These are phyloP conservation scores for Artemia sinica DNA, from an alignment of 2,888 invertebrate species.

Conservation along the genomic window DNA sequence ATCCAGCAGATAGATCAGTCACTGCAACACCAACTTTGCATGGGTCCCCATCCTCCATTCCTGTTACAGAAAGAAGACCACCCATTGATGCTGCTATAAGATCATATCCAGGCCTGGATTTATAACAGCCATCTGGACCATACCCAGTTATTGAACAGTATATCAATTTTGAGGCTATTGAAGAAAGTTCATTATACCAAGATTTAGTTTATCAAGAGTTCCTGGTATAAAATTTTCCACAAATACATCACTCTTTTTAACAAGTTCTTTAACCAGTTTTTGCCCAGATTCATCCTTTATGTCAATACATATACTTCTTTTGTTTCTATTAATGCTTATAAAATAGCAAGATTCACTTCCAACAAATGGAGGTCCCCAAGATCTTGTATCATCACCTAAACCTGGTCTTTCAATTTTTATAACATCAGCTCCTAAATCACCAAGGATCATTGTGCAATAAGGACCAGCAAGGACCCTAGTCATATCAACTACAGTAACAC, in stretches of 20 bases:
- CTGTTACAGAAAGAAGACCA: slow-evolving; percentile 74
- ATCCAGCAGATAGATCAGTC: slow-evolving; percentile 78
- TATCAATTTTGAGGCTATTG: slow-evolving; percentile 55
- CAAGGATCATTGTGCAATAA: slow-evolving; percentile 78
- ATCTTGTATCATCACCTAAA: slow-evolving; percentile 66
- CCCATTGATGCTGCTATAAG: slow-evolving; percentile 84
- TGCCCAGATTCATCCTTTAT: slow-evolving; percentile 50
- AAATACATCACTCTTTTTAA: slow-evolving; percentile 60
- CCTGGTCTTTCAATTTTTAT: slow-evolving; percentile 75
- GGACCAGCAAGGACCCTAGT: slow-evolving; percentile 84
- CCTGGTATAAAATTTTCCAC: slow-evolving; percentile 90
- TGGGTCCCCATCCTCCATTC: slow-evolving; percentile 61
- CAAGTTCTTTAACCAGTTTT: slow-evolving; percentile 49
- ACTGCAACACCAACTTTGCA: slow-evolving; percentile 82
- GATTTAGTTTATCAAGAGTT: slow-evolving; percentile 49
- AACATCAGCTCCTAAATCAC: slow-evolving; percentile 80
- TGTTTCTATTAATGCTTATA: slow-evolving; percentile 74
- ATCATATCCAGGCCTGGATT: slow-evolving; percentile 78
- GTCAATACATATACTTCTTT: slow-evolving; percentile 75
- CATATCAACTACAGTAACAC: slow-evolving; percentile 56
- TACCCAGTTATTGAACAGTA: slow-evolving; percentile 90
- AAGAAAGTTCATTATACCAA: slow-evolving; percentile 57
- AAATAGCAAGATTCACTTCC: slow-evolving; percentile 54
- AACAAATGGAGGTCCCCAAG: slow-evolving; percentile 82
- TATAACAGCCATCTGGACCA: slow-evolving; percentile 70